Base-by-base conservation (phyloP, 2,888 invertebrate species). In the Subacronicta megacephala region DNA sequence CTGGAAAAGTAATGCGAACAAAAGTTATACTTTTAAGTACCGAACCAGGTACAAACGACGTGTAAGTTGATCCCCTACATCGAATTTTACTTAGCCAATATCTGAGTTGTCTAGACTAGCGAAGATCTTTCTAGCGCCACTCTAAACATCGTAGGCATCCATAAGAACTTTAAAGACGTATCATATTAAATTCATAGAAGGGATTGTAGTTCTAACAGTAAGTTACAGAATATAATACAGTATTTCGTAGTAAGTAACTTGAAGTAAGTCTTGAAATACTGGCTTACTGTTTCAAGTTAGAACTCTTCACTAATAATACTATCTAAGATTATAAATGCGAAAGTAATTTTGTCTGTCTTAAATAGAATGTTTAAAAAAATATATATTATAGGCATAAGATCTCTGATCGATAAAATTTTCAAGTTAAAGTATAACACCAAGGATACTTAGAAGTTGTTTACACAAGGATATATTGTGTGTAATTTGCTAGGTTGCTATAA, bases 1-100 rank as follows among this genome's bases (percentile, higher is more conserved):
- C 75, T 75, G 65, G 62, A 79, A 80, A 82, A 76, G 80, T 62
- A 53, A 46, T 10, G 40, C 16, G 53, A 59, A 63, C 50, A 56
- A 65, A 61, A 68, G 62, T 65, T 61, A 62, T 58, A 57, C 72
- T 59, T 64, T 63, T 55, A 68, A 61, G 55, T 53, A 62, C 46
- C 26, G 26, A 52, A 64, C 43, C 62, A 52, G 67, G 53, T 64
- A 29, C 51, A 23, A 60, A 71, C 43, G 46, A 51, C 56, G 42
- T 64, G 58, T 49, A 38, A 64, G 38, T 31, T 52, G 54, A 51
- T 55, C 51, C 37, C 12, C 12, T 50, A 70, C 56, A 66, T 71
- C 41, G 66, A 58, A 63, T 56, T 49, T 62, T 65, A 62, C 65
- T 72, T 59, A 59, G 55, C 36, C 52, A 50, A 55, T 58, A 54